Percentiles rank a stretch among this genome's conserved stretches.
These are phyloP conservation scores for Psilopsiagon aurifrons DNA, from an alignment of 2,113 vertebrate genomes.

Conservation along the genomic window DNA sequence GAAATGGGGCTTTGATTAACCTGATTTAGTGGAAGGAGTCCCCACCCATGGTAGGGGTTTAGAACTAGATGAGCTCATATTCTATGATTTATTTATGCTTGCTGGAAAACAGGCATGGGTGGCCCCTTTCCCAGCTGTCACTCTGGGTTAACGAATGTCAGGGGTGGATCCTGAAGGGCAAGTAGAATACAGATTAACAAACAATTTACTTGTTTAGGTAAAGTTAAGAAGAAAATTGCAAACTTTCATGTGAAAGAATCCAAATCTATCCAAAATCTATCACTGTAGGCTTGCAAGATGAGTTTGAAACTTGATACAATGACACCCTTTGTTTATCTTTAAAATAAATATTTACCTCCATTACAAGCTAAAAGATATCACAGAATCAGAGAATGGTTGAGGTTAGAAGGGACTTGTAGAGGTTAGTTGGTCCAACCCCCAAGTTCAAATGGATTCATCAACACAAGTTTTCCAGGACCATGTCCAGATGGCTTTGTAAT, in stretches of 20 bases:
- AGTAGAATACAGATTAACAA: neutral
- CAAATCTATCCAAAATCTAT: neutral
- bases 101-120: neutral
- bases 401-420: neutral
- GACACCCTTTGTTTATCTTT: neutral
- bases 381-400: neutral
- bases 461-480: fast-evolving
- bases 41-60: neutral
- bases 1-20: neutral
- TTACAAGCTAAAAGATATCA: neutral
- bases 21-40: neutral
- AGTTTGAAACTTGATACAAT: neutral
- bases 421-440: neutral
- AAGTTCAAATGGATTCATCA: neutral
- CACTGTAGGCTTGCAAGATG: neutral
- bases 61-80: neutral
- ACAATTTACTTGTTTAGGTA: neutral
- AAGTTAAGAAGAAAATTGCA: neutral
- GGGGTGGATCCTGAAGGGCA: neutral
- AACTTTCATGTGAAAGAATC: neutral
- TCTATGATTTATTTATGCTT: neutral
- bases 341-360: neutral
- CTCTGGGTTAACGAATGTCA: neutral
- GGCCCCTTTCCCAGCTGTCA: fast-evolving
- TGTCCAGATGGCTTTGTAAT: neutral